Evolutionary conservation across 2,113 vertebrate genomes (phyloP), one percentile per base, ranked within the genome.

Genomic region (Chloroceryle aenea): DNA sequence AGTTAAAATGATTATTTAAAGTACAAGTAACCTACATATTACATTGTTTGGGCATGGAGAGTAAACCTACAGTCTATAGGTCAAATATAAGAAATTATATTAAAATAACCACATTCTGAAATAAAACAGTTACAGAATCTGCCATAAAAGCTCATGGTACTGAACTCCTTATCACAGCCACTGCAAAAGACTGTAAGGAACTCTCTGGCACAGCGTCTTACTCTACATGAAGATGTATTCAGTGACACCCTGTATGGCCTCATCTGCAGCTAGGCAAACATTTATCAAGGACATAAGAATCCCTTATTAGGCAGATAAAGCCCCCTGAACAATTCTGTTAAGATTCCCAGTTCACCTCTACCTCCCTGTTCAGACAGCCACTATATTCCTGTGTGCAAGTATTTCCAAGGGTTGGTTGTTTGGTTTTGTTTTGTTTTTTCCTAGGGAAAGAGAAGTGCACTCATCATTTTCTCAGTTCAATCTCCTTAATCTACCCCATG

Each of bases 181-280:
- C 48, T 61, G 17, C 0, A 0, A 32, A 15, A 59, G 6, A 34
- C 77, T 79, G 36, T 67, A 59, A 83, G 73, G 47, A 67, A 42
- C 14, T 25, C 29, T 76, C 79, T 92, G 53, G 34, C 69, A 75
- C 81, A 81, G 47, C 16, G 64, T 23, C 64, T 52, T 48, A 43
- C 10, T 79, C 47, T 82, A 74, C 86, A 82, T 2, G 3, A 59
- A 89, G 52, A 59, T 7, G 11, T 32, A 42, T 6, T 66, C 42
- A 48, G 1, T 50, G 38, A 29, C 4, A 5, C 9, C 20, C 43
- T 1, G 0, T 14, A 23, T 0, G 69, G 25, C 12, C 55, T 77
- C 42, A 42, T 47, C 30, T 84, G 61, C 52, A 52, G 32, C 38
- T 15, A 50, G 64, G 48, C 67, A 88, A 52, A 26, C 29, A 20